Percentiles rank a stretch among this genome's conserved stretches.
phyloP scores from a whole-genome alignment of 2,113 vertebrate genomes.

The Oncorhynchus clarkii region DNA sequence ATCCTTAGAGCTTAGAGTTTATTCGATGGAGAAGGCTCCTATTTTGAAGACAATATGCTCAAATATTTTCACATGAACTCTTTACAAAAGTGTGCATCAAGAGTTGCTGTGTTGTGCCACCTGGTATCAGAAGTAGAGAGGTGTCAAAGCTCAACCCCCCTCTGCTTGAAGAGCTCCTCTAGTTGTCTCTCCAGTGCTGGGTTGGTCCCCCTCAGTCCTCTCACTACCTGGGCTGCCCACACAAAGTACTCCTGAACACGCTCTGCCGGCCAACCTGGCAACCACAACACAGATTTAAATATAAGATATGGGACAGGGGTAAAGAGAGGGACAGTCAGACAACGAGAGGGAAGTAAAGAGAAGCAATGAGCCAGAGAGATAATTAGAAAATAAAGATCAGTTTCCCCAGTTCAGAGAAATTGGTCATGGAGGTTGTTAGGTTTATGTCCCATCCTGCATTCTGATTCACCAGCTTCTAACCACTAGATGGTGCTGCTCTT shows the following conservation, averaged over 20 bases:
- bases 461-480: too few relatives aligned
- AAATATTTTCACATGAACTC: too few relatives aligned
- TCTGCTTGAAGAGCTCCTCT: constrained; percentile 77
- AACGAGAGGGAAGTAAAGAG: too few relatives aligned
- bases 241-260: constrained; percentile 89
- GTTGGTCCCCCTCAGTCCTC: constrained; percentile 80
- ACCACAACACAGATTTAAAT: constrained; percentile 10
- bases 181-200: constrained; percentile 78
- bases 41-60: too few relatives aligned
- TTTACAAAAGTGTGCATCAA: too few relatives aligned
- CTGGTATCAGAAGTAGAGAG: neutral
- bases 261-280: constrained; percentile 81
- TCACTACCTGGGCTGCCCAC: constrained; percentile 83
- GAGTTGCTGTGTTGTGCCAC: neutral
- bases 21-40: neutral
- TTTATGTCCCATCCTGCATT: too few relatives aligned
- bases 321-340: too few relatives aligned
- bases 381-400: too few relatives aligned
- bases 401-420: too few relatives aligned
- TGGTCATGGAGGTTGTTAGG: too few relatives aligned
- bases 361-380: too few relatives aligned
- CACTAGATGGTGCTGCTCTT: too few relatives aligned
- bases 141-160: constrained; percentile 67
- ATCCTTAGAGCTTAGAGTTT: neutral
- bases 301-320: neutral